Percentiles rank a stretch among this genome's conserved stretches.
Evolutionary conservation across 2,888 invertebrate species (phyloP).

Genomic region (Idaea aversata): DNA sequence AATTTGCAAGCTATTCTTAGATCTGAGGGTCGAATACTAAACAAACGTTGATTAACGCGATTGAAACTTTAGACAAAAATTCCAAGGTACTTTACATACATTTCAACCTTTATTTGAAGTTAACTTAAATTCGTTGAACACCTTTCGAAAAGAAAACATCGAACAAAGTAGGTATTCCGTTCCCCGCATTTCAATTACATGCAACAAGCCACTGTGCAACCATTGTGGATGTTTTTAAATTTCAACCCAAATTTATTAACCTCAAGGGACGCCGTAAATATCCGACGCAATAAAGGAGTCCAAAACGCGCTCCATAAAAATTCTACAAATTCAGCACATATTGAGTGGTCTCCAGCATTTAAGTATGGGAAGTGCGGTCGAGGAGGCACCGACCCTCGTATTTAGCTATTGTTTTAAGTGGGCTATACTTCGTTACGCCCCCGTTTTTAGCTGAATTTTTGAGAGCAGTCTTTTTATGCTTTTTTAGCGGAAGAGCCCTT

Average conservation of each 20-base stretch:
- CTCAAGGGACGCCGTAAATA: constrained; percentile 67
- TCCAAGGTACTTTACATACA: not conserved
- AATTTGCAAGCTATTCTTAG: constrained; percentile 69
- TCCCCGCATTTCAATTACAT: constrained; percentile 14
- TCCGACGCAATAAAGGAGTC: constrained; percentile 64
- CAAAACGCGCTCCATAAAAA: constrained; percentile 64
- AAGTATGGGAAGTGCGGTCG: constrained; percentile 61
- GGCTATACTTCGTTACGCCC: constrained; percentile 76
- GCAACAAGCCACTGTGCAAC: constrained; percentile 15
- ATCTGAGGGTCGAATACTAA: constrained; percentile 49
- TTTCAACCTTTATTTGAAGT: not conserved
- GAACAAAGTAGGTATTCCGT: not conserved
- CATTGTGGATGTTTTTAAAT: constrained; percentile 50
- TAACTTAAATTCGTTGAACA: not conserved
- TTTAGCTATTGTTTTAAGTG: constrained; percentile 80
- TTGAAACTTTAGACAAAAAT: constrained; percentile 1
- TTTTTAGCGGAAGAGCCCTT: constrained; percentile 64
- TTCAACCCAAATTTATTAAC: constrained; percentile 54
- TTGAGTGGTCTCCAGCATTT: constrained; percentile 67
- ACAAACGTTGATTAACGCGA: constrained; percentile 51
- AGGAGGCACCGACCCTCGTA: constrained; percentile 65
- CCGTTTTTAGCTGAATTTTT: constrained; percentile 63
- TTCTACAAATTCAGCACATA: constrained; percentile 74
- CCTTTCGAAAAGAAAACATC: not conserved
- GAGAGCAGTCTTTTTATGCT: constrained; percentile 67